Percentiles rank a stretch among this genome's conserved stretches.
Conservation (phyloP, 2,113 vertebrate species). For the Pteruthius melanotis region DNA sequence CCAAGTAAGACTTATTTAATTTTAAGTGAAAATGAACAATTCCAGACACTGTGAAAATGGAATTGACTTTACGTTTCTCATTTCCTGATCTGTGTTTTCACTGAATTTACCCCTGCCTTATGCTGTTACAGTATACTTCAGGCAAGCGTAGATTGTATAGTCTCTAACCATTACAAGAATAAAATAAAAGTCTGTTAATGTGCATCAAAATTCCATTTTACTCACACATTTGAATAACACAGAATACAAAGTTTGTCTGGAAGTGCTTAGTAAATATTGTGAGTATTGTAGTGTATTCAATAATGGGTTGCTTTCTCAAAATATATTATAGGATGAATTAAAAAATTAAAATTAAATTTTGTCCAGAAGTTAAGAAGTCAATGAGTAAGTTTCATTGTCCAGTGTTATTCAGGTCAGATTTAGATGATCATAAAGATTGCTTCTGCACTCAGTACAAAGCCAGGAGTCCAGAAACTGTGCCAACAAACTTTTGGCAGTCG, state of each 20-base stretch:
- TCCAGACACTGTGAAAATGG: background rate
- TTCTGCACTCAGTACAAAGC: background rate
- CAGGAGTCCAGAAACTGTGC: background rate
- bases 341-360: conserved; percentile 21
- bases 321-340: background rate
- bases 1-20: background rate
- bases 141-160: background rate
- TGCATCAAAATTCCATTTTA: background rate
- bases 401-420: conserved; percentile 27
- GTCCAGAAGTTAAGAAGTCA: conserved; percentile 16
- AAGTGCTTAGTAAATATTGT: background rate
- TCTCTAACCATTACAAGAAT: background rate
- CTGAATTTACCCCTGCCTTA: background rate
- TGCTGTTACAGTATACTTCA: background rate
- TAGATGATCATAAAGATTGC: conserved; percentile 3
- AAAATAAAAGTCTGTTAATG: background rate
- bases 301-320: background rate
- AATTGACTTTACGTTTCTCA: background rate
- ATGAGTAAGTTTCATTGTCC: background rate
- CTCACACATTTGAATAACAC: background rate
- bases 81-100: background rate
- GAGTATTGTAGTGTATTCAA: background rate
- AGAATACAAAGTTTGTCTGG: background rate
- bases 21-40: background rate
- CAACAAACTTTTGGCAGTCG: conserved; percentile 33